Evolutionary conservation across 2,888 invertebrate genomes (phyloP), one percentile per base, ranked within the genome.

Genomic region (Terebella lapidaria): DNA sequence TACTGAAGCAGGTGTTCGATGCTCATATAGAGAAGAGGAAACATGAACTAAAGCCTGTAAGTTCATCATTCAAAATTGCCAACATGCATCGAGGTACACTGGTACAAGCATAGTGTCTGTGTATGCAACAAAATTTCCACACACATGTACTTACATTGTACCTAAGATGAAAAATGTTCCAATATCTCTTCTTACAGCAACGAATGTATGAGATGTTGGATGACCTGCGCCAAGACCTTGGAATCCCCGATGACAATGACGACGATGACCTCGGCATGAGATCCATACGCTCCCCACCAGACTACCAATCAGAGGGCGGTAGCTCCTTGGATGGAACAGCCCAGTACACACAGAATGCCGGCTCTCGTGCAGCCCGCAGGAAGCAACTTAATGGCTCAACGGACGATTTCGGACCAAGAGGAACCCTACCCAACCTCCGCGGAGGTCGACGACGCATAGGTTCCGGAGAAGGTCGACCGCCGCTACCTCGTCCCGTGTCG

Each of bases 1-100:
- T 76, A 15, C 65, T 79, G 58, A 69, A 74, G 54, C 72, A 74
- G 54, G 76, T 78, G 42, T 79, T 79, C 70, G 73, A 77, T 56
- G 64, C 71, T 45, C 79, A 79, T 61, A 67, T 78, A 3, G 68
- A 72, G 28, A 72, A 72, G 59, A 71, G 70, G 53, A 74, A 68
- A 65, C 68, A 70, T 56, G 67, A 70, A 42, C 66, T 79, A n/a
- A 74, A 77, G 69, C 74, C 73, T 69, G 78, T 77, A 67, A 63
- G 70, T 65, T 28, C 4, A 35, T 35, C n/a, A 35, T 15, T 35
- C n/a, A n/a, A n/a, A n/a, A n/a, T n/a, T n/a, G n/a, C n/a, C n/a
- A n/a, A n/a, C n/a, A n/a, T n/a, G n/a, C n/a, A n/a, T n/a, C n/a
- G n/a, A n/a, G n/a, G n/a, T n/a, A n/a, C n/a, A n/a, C n/a, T n/a